Evolutionary conservation across 1,140 invertebrate genomes (phyloP).

Genomic region (Grapholita molesta): DNA sequence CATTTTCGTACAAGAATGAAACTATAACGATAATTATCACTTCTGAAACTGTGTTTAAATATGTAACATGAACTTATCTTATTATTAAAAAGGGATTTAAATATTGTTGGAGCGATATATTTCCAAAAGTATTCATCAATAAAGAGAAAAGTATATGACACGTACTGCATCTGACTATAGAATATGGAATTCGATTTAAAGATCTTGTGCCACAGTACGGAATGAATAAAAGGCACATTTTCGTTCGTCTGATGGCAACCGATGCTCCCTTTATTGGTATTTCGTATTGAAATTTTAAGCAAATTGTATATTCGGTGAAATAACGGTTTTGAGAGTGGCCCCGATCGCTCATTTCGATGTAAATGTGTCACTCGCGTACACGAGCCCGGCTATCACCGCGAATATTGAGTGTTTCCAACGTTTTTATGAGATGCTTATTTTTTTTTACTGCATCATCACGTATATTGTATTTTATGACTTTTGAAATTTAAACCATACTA

Average conservation of each 20-base stretch:
- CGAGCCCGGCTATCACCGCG: conserved; percentile 6
- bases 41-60: too few relatives aligned
- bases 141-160: not conserved
- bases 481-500: not conserved
- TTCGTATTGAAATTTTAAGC: conserved; percentile 46
- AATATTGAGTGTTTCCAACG: not conserved
- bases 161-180: conserved; percentile 2
- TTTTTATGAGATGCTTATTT: conserved; percentile 10
- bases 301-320: conserved; percentile 40
- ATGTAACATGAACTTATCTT: too few relatives aligned
- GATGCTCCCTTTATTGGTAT: conserved; percentile 22
- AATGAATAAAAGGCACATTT: conserved; percentile 42
- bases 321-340: conserved; percentile 33
- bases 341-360: conserved; percentile 41
- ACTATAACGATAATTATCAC: too few relatives aligned
- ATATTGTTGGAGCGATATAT: too few relatives aligned
- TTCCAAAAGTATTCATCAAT: not conserved
- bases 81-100: too few relatives aligned
- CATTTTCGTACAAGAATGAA: too few relatives aligned
- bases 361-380: conserved; percentile 27
- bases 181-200: conserved; percentile 25
- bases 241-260: conserved; percentile 24
- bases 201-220: conserved; percentile 22
- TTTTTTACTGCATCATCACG: conserved; percentile 10
- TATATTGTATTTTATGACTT: not conserved